These are phyloP conservation scores for Uloborus plumipes DNA, from an alignment of 2,888 invertebrate species.

Conservation along the genomic window DNA sequence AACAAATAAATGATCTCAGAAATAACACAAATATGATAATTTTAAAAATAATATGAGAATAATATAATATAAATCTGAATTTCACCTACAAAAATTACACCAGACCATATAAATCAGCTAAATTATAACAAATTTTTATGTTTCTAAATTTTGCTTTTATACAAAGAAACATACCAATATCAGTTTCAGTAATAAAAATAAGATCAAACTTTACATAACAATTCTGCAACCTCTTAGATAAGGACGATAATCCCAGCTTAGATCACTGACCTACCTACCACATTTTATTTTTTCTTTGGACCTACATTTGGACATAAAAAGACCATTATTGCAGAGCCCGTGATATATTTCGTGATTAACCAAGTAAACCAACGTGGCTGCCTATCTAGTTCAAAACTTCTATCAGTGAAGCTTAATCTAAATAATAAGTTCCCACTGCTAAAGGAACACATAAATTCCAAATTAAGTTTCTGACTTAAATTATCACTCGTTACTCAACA, in stretches of 20 bases:
- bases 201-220: too few species aligned
- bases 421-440: slow-evolving; percentile 38
- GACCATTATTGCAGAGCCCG: slow-evolving; percentile 44
- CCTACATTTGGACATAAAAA: slow-evolving; percentile 45
- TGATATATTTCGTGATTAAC: slow-evolving; percentile 23
- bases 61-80: background rate
- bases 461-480: too few species aligned
- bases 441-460: slow-evolving; percentile 12
- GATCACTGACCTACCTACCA: slow-evolving; percentile 55
- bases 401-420: slow-evolving; percentile 8
- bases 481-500: too few species aligned
- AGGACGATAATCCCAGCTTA: too few species aligned
- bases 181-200: too few species aligned
- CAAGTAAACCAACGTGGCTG: slow-evolving; percentile 17
- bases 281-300: slow-evolving; percentile 49
- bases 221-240: too few species aligned
- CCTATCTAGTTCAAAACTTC: slow-evolving; percentile 38
- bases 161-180: too few species aligned
- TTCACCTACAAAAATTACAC: background rate
- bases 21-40: background rate
- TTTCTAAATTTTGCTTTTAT: too few species aligned
- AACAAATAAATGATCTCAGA: background rate
- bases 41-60: background rate
- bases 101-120: too few species aligned
- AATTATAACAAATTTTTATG: too few species aligned